These are phyloP conservation scores for Paraescarpia echinospica DNA, from an alignment of 1,140 invertebrate species.

Conservation along the genomic window DNA sequence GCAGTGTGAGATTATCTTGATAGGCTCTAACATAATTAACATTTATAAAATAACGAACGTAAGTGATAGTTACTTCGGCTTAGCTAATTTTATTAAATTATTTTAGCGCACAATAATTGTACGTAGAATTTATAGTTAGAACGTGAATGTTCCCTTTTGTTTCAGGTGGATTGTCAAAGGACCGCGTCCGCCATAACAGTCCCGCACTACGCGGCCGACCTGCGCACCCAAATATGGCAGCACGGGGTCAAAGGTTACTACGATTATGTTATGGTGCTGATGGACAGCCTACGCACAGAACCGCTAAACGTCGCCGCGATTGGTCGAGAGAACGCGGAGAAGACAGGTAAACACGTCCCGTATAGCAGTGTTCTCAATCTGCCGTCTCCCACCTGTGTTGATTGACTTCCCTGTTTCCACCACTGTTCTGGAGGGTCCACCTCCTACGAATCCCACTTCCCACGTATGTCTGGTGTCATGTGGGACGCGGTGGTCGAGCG, in stretches of 20 bases:
- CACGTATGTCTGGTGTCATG: too few species aligned
- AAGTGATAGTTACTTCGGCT: neutral
- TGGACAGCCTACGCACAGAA: neutral
- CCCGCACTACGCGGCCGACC: neutral
- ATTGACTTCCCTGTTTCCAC: too few species aligned
- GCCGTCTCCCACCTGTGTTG: too few species aligned
- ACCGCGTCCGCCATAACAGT: neutral
- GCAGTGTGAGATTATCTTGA: neutral
- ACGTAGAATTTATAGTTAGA: neutral
- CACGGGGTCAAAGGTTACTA: neutral
- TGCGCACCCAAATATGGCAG: neutral
- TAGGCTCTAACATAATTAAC: neutral
- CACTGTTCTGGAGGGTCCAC: too few species aligned
- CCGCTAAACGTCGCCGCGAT: neutral
- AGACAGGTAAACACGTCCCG: neutral
- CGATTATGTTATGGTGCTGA: neutral
- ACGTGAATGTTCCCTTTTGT: neutral
- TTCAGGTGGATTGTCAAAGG: neutral
- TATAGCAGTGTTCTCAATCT: too few species aligned
- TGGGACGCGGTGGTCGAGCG: too few species aligned
- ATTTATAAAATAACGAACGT: neutral
- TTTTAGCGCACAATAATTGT: neutral
- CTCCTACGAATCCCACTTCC: too few species aligned
- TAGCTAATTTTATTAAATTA: neutral
- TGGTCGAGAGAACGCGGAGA: neutral